Percentiles rank a stretch among this genome's conserved stretches.
phyloP scores from a whole-genome alignment of 2,113 vertebrate genomes.

The Noctilio leporinus region DNA sequence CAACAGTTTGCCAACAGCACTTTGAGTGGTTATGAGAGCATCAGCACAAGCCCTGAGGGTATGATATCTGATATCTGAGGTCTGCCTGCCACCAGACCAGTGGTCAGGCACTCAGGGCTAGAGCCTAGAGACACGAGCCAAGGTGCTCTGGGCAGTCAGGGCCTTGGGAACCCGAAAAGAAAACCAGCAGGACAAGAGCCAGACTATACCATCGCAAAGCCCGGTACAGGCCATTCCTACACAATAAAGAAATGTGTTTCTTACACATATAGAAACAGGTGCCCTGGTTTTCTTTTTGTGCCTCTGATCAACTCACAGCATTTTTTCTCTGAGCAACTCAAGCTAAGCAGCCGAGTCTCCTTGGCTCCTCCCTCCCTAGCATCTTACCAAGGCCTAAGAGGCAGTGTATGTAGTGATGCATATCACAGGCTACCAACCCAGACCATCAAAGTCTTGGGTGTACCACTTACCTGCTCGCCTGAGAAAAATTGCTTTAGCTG shows the following conservation, averaged over 20 bases:
- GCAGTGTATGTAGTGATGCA: rapidly evolving
- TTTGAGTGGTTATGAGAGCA: neutral
- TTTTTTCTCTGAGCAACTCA: neutral
- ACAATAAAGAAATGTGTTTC: rapidly evolving
- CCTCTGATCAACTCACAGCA: neutral
- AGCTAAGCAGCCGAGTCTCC: no score
- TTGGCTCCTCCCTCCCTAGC: no score
- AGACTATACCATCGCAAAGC: rapidly evolving
- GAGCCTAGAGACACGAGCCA: neutral
- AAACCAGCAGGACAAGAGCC: neutral
- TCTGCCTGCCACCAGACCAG: neutral
- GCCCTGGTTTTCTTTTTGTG: neutral
- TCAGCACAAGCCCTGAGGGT: neutral
- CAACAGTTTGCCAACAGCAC: rapidly evolving
- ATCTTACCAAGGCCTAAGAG: neutral
- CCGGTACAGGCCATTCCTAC: rapidly evolving
- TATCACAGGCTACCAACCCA: rapidly evolving
- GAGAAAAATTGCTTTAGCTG: neutral
- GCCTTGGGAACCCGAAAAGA: neutral
- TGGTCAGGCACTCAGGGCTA: rapidly evolving
- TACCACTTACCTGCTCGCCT: neutral
- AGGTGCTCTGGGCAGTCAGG: neutral
- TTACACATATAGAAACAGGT: neutral
- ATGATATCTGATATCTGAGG: neutral
- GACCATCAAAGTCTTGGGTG: neutral